A percentile compares a stretch with the other conserved stretches of the same genome.
Evolutionary conservation across 2,113 vertebrate species (phyloP).

Genomic region (human (Homo sapiens)): DNA sequence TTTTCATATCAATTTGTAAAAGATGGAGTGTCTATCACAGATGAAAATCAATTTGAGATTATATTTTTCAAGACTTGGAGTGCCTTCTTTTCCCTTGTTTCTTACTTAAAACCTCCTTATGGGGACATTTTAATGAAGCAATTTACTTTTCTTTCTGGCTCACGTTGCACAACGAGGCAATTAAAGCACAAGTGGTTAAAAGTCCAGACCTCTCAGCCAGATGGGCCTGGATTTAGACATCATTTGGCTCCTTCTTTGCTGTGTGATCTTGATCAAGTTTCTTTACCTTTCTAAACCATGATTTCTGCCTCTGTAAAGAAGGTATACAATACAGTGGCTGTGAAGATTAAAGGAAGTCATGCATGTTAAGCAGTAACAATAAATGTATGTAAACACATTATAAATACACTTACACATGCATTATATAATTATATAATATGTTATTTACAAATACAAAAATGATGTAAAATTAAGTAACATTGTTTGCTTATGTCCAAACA

Average conservation of each 20-base stretch:
- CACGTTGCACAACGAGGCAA: neutral
- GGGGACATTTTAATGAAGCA: neutral
- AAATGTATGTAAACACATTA: neutral
- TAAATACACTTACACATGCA: neutral
- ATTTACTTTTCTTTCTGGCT: neutral
- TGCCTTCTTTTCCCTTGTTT: constrained; percentile 16
- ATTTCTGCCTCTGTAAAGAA: neutral
- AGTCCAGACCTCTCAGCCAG: neutral
- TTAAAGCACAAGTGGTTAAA: neutral
- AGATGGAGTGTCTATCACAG: constrained; percentile 9
- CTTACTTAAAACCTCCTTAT: constrained; percentile 26
- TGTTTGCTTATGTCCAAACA: neutral
- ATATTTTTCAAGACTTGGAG: neutral
- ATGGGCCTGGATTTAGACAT: neutral
- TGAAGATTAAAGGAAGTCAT: neutral
- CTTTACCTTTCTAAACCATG: neutral
- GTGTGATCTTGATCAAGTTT: neutral
- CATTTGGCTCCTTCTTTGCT: neutral
- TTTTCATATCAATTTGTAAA: constrained; percentile 18
- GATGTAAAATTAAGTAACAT: neutral
- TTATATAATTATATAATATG: neutral
- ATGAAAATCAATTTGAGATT: constrained; percentile 46
- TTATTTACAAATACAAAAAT: neutral
- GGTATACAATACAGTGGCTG: neutral
- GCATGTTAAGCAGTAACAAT: neutral